phyloP scores from a whole-genome alignment of 2,888 invertebrate species.

The Sthenelais limicola region DNA sequence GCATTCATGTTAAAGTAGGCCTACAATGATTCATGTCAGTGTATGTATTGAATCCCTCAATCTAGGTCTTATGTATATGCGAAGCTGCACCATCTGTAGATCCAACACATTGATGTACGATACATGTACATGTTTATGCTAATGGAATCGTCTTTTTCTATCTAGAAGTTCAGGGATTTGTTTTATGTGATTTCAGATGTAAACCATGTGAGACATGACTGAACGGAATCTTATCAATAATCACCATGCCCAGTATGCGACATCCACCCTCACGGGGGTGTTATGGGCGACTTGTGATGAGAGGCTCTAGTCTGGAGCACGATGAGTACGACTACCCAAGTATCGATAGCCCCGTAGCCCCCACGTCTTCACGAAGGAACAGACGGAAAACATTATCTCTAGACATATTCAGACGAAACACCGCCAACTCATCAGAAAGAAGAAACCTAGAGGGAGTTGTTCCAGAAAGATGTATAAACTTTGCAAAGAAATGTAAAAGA shows the following conservation, averaged over 20 bases:
- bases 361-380: not conserved
- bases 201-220: no score
- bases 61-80: no score
- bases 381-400: not conserved
- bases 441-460: not conserved
- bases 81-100: no score
- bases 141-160: no score
- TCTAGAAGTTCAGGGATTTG: no score
- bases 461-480: not conserved
- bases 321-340: not conserved
- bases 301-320: constrained; percentile 22
- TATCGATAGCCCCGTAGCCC: constrained; percentile 10
- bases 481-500: not conserved
- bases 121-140: no score
- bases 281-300: constrained; percentile 23
- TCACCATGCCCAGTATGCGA: constrained; percentile 41
- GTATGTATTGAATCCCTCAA: no score
- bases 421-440: not conserved
- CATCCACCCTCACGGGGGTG: constrained; percentile 31
- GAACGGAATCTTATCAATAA: not conserved
- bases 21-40: no score
- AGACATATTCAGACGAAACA: not conserved
- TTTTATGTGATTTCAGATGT: no score
- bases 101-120: no score
- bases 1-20: no score